Base-by-base conservation (phyloP, 2,797 vertebrate genomes). In the Muscicapa comitata region DNA sequence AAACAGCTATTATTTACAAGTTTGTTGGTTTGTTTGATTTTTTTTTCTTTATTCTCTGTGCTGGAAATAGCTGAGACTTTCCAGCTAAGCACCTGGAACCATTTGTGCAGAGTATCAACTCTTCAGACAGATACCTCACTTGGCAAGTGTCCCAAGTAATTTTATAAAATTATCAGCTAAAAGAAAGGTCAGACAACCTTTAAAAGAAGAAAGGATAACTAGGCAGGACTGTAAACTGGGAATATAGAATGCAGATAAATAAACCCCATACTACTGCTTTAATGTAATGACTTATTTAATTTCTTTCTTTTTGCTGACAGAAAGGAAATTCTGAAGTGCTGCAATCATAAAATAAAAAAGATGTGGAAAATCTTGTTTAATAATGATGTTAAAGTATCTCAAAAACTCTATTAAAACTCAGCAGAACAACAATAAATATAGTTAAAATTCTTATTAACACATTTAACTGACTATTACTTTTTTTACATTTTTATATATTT, bases 121-220 rank as follows among this genome's bases (percentile, higher is more conserved):
- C 66, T 42, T 37, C 50, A 92, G 81, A 84, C 70, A 84, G 91
- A 88, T 80, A 86, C 57, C 35, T 93, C 59, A 45, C 63, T 58
- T 82, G 79, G 68, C 88, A 83, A 88, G 40, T 25, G 33, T 92
- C 68, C 59, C 51, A 74, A 54, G 68, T 16, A 68, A 93, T 90
- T 91, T 66, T 58, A 79, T 80, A 83, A 88, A 95, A 91, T 87
- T 94, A 90, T 79, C 79, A 80, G 65, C 67, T 88, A 80, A 79
- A 88, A 73, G 26, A 93, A 82, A 84, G 47, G 71, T 91, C 87
- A 89, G 62, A 50, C 19, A 87, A 61, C 28, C 43, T 85, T 58
- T 72, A 54, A 57, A 78, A 87, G 33, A 76, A 78, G 38, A 79
- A 91, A 91, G n/a, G 23, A 66, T 59, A 59, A 62, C 14, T 13